These are phyloP conservation scores for Trilocha varians DNA, from an alignment of 2,888 invertebrate species.

Conservation along the genomic window DNA sequence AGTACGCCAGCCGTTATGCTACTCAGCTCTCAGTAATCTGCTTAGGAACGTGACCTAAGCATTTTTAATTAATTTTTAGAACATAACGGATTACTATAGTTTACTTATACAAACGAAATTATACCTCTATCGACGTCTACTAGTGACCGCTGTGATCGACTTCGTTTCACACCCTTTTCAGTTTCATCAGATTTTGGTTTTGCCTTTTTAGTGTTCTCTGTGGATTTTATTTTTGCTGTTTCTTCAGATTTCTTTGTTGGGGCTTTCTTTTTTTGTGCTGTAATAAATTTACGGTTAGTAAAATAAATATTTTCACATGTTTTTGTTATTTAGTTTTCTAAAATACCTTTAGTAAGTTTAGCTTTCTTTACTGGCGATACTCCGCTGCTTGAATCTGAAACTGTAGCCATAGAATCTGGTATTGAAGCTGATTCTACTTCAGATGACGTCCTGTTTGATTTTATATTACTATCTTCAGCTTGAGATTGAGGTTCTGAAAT, in stretches of 20 bases:
- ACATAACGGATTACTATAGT: no score
- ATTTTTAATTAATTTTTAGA: no score
- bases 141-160: slow-evolving; percentile 50
- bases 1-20: no score
- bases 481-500: slow-evolving; percentile 21
- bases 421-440: slow-evolving; percentile 13
- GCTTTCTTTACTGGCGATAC: slow-evolving; percentile 56
- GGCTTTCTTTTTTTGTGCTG: slow-evolving; percentile 50
- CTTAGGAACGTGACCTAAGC: no score
- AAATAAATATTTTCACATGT: no score
- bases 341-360: slow-evolving; percentile 44
- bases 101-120: background rate
- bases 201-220: slow-evolving; percentile 12
- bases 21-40: no score
- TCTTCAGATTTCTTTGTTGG: slow-evolving; percentile 25
- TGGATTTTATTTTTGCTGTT: slow-evolving; percentile 17
- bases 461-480: slow-evolving; percentile 17
- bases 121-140: slow-evolving; percentile 55
- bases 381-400: slow-evolving; percentile 41
- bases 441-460: slow-evolving; percentile 15
- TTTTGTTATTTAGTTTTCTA: no score
- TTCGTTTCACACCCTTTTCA: slow-evolving; percentile 45
- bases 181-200: slow-evolving; percentile 15
- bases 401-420: slow-evolving; percentile 14
- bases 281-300: slow-evolving; percentile 1